A percentile compares a stretch with the other conserved stretches of the same genome.
phyloP scores from a whole-genome alignment of 2,888 invertebrate species.

The Xylota segnis region DNA sequence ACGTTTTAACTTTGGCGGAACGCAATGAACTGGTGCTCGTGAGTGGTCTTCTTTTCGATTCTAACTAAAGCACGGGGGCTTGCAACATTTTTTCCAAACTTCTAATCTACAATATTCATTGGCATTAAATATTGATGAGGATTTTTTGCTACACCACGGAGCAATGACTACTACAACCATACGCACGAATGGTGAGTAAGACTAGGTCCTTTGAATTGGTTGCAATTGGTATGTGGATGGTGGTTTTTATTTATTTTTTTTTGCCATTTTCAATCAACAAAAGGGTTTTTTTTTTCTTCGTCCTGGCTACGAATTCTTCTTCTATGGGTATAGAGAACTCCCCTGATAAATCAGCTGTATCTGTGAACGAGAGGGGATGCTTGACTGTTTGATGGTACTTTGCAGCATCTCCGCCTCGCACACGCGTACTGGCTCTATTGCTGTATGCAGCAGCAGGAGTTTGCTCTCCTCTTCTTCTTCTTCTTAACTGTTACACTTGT shows the following conservation, averaged over 20 bases:
- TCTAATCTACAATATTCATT: conserved; percentile 28
- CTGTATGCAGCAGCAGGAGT: conserved; percentile 47
- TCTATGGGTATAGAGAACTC: conserved; percentile 69
- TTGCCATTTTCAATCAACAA: conserved; percentile 44
- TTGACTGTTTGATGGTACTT: conserved; percentile 62
- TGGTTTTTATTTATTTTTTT: conserved; percentile 16
- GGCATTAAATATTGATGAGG: conserved; percentile 65
- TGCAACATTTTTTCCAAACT: conserved; percentile 23
- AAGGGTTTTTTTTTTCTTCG: conserved; percentile 41
- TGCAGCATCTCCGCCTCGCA: conserved; percentile 70
- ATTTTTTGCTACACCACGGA: conserved; percentile 36
- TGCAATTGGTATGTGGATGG: neutral
- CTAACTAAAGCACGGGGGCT: conserved; percentile 1
- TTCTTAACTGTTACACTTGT: conserved; percentile 56
- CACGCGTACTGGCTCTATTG: conserved; percentile 59
- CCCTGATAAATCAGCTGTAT: conserved; percentile 74
- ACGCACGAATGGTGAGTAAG: conserved; percentile 78
- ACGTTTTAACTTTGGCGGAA: conserved; percentile 12
- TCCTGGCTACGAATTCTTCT: conserved; percentile 30
- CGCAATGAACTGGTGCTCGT: conserved; percentile 39
- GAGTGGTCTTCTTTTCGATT: neutral
- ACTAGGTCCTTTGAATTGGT: neutral
- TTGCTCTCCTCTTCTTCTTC: conserved; percentile 35
- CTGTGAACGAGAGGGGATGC: conserved; percentile 71
- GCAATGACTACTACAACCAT: conserved; percentile 75